Evolutionary conservation across 2,113 vertebrate genomes (phyloP), one percentile per base, ranked within the genome.

Genomic region (Solea solea): DNA sequence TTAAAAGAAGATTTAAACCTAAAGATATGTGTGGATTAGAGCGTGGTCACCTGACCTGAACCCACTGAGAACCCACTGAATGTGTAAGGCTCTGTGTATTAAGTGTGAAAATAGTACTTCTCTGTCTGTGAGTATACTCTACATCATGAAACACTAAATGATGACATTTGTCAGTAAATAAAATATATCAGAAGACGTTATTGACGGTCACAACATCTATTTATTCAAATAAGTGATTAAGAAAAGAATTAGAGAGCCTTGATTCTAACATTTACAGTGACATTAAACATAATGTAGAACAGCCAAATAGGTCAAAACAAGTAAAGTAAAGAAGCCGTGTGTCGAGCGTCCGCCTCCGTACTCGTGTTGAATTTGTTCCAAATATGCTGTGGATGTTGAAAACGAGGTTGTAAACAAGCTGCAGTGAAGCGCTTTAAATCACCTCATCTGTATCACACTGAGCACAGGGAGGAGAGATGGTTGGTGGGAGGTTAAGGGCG

Each of bases 401-500:
- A 79, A 73, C 46, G 14, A 66, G 48, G 64, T 73, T 62, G 71
- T 40, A 70, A 77, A 64, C 70, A 64, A 52, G 61, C 74, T 74
- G 50, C 74, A 59, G 34, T 41, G 16, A 74, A 78, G 57, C 65
- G 48, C 44, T 67, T 69, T 56, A 80, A 87, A 82, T 78, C 58
- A 3, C 15, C 45, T 67, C 76, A 78, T 86, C 55, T 70, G 74
- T 70, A 63, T 78, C 76, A 76, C 72, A 65, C 54, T 66, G 72
- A 63, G 70, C 21, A n/a, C 8, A 13, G 55, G 59, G 49, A 73
- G 66, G 91, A 90, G 93, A 87, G 92, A 93, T 25, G 15, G 52
- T 46, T 28, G 69, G 90, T 72, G 56, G 70, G 69, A 51, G 48
- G 95, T 91, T 6, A 4, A n/a, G 55, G 61, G 64, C 4, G 39